These are phyloP conservation scores for Nomada flava DNA, from an alignment of 2,888 invertebrate species.

Conservation along the genomic window DNA sequence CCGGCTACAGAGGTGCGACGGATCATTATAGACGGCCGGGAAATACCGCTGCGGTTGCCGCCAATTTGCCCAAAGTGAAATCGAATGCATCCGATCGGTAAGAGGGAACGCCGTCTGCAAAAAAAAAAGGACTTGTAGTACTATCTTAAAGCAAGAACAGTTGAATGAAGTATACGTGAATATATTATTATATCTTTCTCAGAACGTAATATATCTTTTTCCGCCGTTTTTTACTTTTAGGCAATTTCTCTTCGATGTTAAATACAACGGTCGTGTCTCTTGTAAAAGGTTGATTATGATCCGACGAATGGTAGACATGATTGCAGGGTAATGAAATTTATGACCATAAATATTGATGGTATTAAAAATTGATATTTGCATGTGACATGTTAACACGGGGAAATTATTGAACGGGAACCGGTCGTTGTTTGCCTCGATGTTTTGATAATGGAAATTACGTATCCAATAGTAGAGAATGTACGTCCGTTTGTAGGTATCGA, in stretches of 20 bases:
- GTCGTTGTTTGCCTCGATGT: conserved; percentile 2
- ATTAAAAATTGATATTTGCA: conserved; percentile 6
- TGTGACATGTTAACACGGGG: neutral
- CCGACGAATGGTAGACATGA: neutral
- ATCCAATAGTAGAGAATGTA: neutral
- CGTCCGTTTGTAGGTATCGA: neutral
- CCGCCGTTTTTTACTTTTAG: no score
- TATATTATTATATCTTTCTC: no score
- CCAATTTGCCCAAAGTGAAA: neutral
- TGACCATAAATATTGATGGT: neutral
- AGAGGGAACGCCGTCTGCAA: neutral
- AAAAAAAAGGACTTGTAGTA: neutral
- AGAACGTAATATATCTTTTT: no score
- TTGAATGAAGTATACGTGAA: no score
- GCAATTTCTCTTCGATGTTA: no score
- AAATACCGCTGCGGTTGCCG: conserved; percentile 2
- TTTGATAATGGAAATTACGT: neutral
- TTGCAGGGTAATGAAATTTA: conserved; percentile 6
- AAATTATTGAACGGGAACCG: neutral
- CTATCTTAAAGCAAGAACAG: no score
- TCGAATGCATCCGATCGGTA: neutral
- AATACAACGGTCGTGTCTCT: neutral
- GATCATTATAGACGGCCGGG: neutral
- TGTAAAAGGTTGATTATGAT: neutral
- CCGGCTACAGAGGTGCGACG: neutral